Percentiles rank a stretch among this genome's conserved stretches.
Conservation (phyloP, 53 echinoderm and acorn worm genomes). For the Echinarachnius parma region DNA sequence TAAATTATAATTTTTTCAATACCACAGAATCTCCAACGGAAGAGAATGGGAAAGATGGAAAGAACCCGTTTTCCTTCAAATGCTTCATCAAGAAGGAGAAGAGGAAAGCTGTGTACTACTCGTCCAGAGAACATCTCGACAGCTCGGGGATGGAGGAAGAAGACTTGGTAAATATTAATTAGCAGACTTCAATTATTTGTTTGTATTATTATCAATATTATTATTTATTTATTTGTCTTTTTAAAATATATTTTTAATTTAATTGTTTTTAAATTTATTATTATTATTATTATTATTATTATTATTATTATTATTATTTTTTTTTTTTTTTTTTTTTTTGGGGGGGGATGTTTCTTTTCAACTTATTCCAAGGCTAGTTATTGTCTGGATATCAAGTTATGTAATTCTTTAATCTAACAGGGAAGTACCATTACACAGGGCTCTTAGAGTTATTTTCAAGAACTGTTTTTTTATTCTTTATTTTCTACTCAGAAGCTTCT, state of each 20-base stretch:
- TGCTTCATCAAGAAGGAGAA: slow-evolving; percentile 87
- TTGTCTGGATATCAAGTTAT: no score
- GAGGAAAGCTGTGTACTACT: slow-evolving; percentile 73
- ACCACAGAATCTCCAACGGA: slow-evolving; percentile 26
- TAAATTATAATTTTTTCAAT: background rate
- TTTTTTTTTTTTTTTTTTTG: no score
- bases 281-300: no score
- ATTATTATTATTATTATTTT: no score
- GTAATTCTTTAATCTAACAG: no score
- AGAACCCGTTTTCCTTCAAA: slow-evolving; percentile 90
- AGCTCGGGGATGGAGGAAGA: slow-evolving; percentile 45
- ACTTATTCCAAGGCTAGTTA: no score
- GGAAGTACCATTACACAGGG: no score
- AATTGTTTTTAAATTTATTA: no score
- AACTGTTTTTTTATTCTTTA: no score
- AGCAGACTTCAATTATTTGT: background rate
- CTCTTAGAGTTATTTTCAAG: no score
- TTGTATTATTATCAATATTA: background rate
- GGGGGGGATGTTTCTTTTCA: no score
- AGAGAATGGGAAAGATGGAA: slow-evolving; percentile 44
- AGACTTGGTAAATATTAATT: slow-evolving; percentile 19
- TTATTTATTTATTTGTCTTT: background rate
- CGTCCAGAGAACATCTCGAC: slow-evolving; percentile 55
- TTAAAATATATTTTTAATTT: background rate
- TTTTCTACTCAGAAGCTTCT: no score